A percentile compares a stretch with the other conserved stretches of the same genome.
Evolutionary conservation across 2,113 vertebrate genomes (phyloP).

Genomic region (Clupea harengus): DNA sequence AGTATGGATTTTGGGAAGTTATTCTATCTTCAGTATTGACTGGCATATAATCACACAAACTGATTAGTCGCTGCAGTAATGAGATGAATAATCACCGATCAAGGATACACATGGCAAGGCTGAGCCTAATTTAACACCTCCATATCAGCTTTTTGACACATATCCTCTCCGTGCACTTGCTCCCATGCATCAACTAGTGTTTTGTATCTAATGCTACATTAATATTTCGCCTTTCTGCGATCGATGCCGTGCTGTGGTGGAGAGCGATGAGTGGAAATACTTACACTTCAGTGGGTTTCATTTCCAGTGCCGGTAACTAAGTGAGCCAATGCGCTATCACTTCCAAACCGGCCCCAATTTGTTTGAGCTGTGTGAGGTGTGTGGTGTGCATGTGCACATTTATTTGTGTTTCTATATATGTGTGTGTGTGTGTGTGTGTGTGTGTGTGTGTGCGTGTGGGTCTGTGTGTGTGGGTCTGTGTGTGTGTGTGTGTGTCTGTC

Average conservation of each 20-base stretch:
- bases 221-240: neutral
- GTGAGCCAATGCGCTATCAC: neutral
- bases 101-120: constrained; percentile 48
- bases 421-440: too few relatives aligned
- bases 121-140: neutral
- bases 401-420: neutral
- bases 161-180: neutral
- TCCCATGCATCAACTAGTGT: neutral
- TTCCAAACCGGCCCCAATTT: neutral
- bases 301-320: neutral
- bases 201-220: neutral
- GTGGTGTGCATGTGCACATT: too few relatives aligned
- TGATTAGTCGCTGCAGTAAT: constrained; percentile 29
- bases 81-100: constrained; percentile 61
- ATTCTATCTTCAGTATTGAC: constrained; percentile 60
- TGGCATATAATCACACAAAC: constrained; percentile 52
- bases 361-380: too few relatives aligned
- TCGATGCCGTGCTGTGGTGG: neutral
- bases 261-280: neutral
- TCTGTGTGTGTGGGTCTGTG: too few relatives aligned
- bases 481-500: too few relatives aligned
- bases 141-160: constrained; percentile 5
- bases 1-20: constrained; percentile 63
- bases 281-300: neutral
- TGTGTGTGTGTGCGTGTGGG: too few relatives aligned